Conservation (phyloP, 1,140 invertebrate genomes). For the Gonioctena quinquepunctata region DNA sequence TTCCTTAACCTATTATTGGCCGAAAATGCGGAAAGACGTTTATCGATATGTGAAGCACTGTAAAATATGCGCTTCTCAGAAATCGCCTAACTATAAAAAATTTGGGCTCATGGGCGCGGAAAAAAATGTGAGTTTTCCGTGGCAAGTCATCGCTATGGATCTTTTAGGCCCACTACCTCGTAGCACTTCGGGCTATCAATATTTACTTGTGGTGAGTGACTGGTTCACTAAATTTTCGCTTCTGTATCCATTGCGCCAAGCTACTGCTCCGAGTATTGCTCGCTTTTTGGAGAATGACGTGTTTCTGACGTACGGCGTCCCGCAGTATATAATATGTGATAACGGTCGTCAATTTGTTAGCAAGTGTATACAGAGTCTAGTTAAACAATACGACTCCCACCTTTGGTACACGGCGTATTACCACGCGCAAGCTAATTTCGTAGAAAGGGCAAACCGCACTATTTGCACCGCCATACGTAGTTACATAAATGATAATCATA, state of each 20-base stretch:
- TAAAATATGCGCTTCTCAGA: background rate
- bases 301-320: slow-evolving; percentile 30
- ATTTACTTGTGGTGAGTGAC: slow-evolving; percentile 21
- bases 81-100: background rate
- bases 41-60: background rate
- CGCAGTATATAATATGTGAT: slow-evolving; percentile 12
- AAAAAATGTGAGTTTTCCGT: slow-evolving; percentile 31
- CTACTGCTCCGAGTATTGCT: slow-evolving; percentile 7
- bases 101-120: slow-evolving; percentile 23
- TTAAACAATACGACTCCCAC: slow-evolving; percentile 10
- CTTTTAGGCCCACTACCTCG: slow-evolving; percentile 29
- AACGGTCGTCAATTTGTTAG: slow-evolving; percentile 19
- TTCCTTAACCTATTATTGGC: slow-evolving; percentile 14
- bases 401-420: slow-evolving; percentile 17
- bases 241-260: slow-evolving; percentile 23
- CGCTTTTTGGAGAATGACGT: slow-evolving; percentile 31
- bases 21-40: slow-evolving; percentile 7
- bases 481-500: slow-evolving; percentile 24
- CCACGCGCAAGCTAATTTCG: slow-evolving; percentile 22
- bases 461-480: slow-evolving; percentile 22
- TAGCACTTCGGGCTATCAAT: slow-evolving; percentile 22
- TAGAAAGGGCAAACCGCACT: slow-evolving; percentile 23
- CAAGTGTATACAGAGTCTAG: slow-evolving; percentile 5
- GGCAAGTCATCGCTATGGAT: slow-evolving; percentile 23
- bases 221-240: slow-evolving; percentile 29